A percentile compares a stretch with the other conserved stretches of the same genome.
Evolutionary conservation across 1,140 invertebrate genomes (phyloP).

Genomic region (Steinernema feltiae): DNA sequence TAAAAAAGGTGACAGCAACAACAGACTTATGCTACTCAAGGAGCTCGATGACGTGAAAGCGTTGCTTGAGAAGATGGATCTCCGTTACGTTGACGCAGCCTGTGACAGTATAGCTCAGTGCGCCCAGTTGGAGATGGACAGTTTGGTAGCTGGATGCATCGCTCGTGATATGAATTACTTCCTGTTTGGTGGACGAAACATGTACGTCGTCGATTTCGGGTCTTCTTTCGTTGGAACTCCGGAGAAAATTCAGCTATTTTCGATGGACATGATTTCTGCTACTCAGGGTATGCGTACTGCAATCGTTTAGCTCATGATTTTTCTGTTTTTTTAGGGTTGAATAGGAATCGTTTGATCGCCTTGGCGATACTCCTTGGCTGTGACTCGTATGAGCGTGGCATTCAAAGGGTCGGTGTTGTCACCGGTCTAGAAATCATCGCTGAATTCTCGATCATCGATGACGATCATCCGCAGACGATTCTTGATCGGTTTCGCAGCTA

Average conservation of each 20-base stretch:
- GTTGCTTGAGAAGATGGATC: conserved; percentile 17
- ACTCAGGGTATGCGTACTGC: neutral
- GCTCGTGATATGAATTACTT: conserved; percentile 35
- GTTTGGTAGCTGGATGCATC: conserved; percentile 22
- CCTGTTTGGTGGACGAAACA: conserved; percentile 29
- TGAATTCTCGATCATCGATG: conserved; percentile 32
- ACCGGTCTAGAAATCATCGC: conserved; percentile 31
- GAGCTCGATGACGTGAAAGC: neutral
- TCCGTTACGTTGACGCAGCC: conserved; percentile 17
- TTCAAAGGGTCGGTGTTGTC: conserved; percentile 26
- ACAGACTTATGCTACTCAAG: neutral
- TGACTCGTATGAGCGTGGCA: conserved; percentile 27
- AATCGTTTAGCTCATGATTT: neutral
- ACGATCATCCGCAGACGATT: conserved; percentile 31
- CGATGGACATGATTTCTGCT: conserved; percentile 15
- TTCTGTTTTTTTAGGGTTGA: conserved; percentile 14
- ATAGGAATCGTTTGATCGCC: conserved; percentile 26
- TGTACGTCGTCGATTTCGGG: conserved; percentile 24
- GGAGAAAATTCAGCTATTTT: conserved; percentile 9
- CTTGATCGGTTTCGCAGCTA: conserved; percentile 31
- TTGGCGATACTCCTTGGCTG: conserved; percentile 32
- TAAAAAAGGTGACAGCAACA: neutral
- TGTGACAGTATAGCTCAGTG: conserved; percentile 32
- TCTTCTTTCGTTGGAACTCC: neutral
- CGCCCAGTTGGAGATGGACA: conserved; percentile 21